phyloP scores from a whole-genome alignment of 2,888 invertebrate genomes.

The Alloplasta piceator region DNA sequence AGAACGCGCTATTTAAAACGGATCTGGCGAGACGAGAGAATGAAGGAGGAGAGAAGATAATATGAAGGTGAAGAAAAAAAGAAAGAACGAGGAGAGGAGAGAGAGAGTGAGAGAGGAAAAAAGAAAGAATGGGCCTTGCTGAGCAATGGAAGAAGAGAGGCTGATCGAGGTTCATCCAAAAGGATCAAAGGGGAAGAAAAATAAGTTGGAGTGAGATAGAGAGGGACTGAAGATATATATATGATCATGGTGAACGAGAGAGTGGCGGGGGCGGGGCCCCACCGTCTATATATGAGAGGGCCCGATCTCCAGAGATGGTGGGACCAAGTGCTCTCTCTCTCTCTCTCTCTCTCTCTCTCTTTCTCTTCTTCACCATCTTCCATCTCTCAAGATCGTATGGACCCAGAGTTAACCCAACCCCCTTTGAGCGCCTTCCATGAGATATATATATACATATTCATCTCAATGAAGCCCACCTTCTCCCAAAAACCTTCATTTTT shows the following conservation, averaged over 20 bases:
- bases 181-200: slow-evolving; percentile 72
- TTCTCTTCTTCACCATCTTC: slow-evolving; percentile 78
- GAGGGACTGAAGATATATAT: slow-evolving; percentile 67
- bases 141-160: slow-evolving; percentile 68
- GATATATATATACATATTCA: slow-evolving; percentile 13
- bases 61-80: slow-evolving; percentile 54
- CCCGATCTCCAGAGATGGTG: slow-evolving; percentile 79
- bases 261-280: slow-evolving; percentile 80
- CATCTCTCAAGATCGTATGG: slow-evolving; percentile 72
- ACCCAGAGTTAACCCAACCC: slow-evolving; percentile 77
- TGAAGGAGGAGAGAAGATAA: slow-evolving; percentile 62
- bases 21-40: slow-evolving; percentile 49
- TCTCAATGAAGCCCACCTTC: slow-evolving; percentile 74
- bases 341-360: slow-evolving; percentile 9
- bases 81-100: slow-evolving; percentile 58
- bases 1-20: too few species aligned
- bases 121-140: slow-evolving; percentile 68
- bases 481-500: slow-evolving; percentile 70
- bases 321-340: slow-evolving; percentile 66
- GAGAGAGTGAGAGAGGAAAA: slow-evolving; percentile 66
- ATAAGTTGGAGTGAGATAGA: slow-evolving; percentile 70
- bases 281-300: slow-evolving; percentile 67
- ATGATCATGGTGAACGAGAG: slow-evolving; percentile 71
- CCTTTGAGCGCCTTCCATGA: slow-evolving; percentile 63
- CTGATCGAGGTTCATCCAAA: slow-evolving; percentile 71